Conservation (phyloP, 2,113 vertebrate genomes). For the Lonchura striata region DNA sequence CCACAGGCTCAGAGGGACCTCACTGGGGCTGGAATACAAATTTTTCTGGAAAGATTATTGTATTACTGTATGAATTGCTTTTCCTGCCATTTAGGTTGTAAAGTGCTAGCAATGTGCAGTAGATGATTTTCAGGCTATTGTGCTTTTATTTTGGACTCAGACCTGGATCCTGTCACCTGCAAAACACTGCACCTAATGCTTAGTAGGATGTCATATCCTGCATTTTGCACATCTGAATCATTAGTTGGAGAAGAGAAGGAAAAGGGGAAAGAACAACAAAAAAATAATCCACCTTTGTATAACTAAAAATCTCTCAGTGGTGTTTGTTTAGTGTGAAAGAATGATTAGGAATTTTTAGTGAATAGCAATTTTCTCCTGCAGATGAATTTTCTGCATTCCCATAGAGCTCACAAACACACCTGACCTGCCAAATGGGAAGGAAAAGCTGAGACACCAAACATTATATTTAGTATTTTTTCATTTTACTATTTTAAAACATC, state of each 20-base stretch:
- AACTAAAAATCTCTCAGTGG: slow-evolving; percentile 69
- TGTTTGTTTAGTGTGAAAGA: slow-evolving; percentile 75
- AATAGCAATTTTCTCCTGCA: slow-evolving; percentile 77
- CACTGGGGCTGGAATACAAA: background rate
- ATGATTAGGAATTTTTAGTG: slow-evolving; percentile 75
- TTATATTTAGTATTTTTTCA: background rate
- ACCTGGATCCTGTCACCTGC: slow-evolving; percentile 52
- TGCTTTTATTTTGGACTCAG: slow-evolving; percentile 59
- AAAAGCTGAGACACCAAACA: slow-evolving; percentile 52
- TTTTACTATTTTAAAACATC: slow-evolving; percentile 36
- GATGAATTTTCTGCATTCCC: slow-evolving; percentile 73
- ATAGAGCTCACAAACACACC: slow-evolving; percentile 52
- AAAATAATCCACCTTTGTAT: background rate
- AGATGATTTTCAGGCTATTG: slow-evolving; percentile 57
- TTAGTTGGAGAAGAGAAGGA: slow-evolving; percentile 37
- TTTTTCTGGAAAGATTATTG: background rate
- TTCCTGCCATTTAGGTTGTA: background rate
- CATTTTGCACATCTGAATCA: slow-evolving; percentile 63
- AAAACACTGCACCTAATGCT: slow-evolving; percentile 49
- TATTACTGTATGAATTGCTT: background rate
- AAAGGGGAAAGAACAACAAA: background rate
- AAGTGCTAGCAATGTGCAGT: background rate
- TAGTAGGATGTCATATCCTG: slow-evolving; percentile 48
- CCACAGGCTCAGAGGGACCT: background rate
- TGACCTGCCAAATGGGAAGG: slow-evolving; percentile 34